Evolutionary conservation across 2,113 vertebrate species (phyloP).

Genomic region (Acrocephalus kingi): DNA sequence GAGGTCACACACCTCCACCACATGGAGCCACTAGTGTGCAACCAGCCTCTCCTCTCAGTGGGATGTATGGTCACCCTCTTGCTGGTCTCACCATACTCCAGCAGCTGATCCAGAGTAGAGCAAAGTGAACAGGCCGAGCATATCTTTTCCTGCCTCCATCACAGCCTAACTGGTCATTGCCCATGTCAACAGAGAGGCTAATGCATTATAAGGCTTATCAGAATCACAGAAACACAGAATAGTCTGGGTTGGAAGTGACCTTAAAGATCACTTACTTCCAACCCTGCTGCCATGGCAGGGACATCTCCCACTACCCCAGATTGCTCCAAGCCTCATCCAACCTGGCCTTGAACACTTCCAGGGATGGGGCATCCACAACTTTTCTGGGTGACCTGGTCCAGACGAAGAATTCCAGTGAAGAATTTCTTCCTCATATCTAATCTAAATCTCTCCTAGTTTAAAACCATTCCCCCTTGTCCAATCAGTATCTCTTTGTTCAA

Average conservation of each 20-base stretch:
- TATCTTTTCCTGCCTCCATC: background rate
- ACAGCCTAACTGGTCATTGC: background rate
- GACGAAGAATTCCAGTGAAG: background rate
- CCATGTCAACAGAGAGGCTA: background rate
- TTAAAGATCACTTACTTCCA: background rate
- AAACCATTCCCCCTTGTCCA: background rate
- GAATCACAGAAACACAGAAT: background rate
- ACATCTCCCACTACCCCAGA: accelerated
- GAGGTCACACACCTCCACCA: background rate
- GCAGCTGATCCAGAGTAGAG: background rate
- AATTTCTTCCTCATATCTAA: background rate
- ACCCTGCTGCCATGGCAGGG: background rate
- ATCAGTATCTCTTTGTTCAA: background rate
- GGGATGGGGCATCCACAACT: background rate
- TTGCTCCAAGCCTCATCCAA: background rate
- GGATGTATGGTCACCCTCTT: background rate
- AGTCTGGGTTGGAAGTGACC: background rate
- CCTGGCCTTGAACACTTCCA: background rate
- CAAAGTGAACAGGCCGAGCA: background rate
- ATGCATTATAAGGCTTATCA: background rate
- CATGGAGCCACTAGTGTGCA: background rate
- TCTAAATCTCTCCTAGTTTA: background rate
- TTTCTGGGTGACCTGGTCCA: accelerated
- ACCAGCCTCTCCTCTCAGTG: background rate
- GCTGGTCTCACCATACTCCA: background rate